Percentiles rank a stretch among this genome's conserved stretches.
phyloP scores from a whole-genome alignment of 1,140 invertebrate genomes.

The Drosophila asahinai region DNA sequence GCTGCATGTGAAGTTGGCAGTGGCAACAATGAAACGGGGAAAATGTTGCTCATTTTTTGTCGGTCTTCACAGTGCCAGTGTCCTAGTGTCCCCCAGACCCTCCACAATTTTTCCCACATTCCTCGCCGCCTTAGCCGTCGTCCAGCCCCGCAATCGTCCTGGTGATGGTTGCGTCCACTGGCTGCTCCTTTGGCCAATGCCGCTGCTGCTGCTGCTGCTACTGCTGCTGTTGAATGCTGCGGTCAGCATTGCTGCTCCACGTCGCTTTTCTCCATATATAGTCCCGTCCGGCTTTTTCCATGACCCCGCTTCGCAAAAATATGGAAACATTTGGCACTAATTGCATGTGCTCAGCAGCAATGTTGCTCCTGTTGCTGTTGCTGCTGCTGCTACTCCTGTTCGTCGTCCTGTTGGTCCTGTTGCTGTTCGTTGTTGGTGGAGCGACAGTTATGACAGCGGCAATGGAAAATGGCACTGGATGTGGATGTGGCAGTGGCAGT shows the following conservation, averaged over 20 bases:
- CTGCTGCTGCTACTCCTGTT: conserved; percentile 8
- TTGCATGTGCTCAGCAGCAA: conserved; percentile 80
- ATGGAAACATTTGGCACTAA: conserved; percentile 83
- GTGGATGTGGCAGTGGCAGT: conserved; percentile 11
- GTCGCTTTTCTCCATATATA: not conserved
- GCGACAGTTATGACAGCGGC: conserved; percentile 80
- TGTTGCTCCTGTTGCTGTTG: conserved; percentile 37
- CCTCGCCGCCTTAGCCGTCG: conserved; percentile 2
- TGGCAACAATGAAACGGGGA: conserved; percentile 76
- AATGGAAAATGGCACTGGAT: conserved; percentile 45
- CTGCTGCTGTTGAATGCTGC: conserved; percentile 58
- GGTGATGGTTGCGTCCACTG: conserved; percentile 48
- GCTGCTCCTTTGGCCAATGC: conserved; percentile 41
- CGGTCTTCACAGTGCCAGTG: conserved; percentile 11
- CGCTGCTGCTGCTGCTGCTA: conserved; percentile 28
- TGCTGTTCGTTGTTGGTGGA: conserved; percentile 40
- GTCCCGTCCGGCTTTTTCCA: conserved; percentile 3
- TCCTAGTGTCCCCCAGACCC: not conserved
- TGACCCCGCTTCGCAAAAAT: conserved; percentile 61
- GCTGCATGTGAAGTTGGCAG: conserved; percentile 31
- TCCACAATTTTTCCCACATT: conserved; percentile 12
- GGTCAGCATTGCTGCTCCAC: conserved; percentile 46
- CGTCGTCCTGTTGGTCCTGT: conserved; percentile 22
- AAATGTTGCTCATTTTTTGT: conserved; percentile 78
- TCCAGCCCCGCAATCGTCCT: conserved; percentile 17